These are phyloP conservation scores for Tortricodes alternella DNA, from an alignment of 2,888 invertebrate genomes.

Conservation along the genomic window DNA sequence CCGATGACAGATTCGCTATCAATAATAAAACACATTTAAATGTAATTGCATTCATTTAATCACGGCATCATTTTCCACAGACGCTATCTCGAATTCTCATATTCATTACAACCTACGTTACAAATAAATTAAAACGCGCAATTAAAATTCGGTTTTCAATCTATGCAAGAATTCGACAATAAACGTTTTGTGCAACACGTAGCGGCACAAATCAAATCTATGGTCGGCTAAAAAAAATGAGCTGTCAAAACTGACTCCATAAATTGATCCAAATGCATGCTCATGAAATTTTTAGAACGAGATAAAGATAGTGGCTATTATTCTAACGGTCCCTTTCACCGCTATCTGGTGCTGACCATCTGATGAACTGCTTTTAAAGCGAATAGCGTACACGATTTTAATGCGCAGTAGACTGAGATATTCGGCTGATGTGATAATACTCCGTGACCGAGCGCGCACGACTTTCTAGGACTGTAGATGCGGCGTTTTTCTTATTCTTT, in stretches of 20 bases:
- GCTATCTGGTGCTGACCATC: slow-evolving; percentile 77
- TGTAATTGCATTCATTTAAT: slow-evolving; percentile 17
- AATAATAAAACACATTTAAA: slow-evolving; percentile 14
- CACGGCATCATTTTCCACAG: slow-evolving; percentile 23
- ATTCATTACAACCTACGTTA: slow-evolving; percentile 18
- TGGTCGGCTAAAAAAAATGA: slow-evolving; percentile 41
- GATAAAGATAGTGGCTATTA: slow-evolving; percentile 70
- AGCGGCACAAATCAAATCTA: slow-evolving; percentile 18
- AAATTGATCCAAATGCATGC: slow-evolving; percentile 56
- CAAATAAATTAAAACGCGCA: slow-evolving; percentile 24
- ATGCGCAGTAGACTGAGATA: slow-evolving; percentile 70
- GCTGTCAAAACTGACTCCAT: slow-evolving; percentile 51
- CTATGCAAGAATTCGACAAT: slow-evolving; percentile 8
- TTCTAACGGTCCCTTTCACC: slow-evolving; percentile 81
- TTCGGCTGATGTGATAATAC: slow-evolving; percentile 77
- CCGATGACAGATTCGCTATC: slow-evolving; percentile 9
- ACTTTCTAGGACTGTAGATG: slow-evolving; percentile 66
- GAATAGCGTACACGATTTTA: slow-evolving; percentile 78
- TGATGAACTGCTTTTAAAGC: slow-evolving; percentile 75
- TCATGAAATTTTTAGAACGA: slow-evolving; percentile 43
- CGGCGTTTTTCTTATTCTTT: slow-evolving; percentile 51
- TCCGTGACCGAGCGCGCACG: slow-evolving; percentile 73
- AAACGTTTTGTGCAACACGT: slow-evolving; percentile 24
- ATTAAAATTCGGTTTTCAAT: slow-evolving; percentile 20
- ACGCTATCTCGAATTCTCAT: slow-evolving; percentile 18